Conservation (phyloP, 2,888 invertebrate genomes). For the Papilio elwesi region DNA sequence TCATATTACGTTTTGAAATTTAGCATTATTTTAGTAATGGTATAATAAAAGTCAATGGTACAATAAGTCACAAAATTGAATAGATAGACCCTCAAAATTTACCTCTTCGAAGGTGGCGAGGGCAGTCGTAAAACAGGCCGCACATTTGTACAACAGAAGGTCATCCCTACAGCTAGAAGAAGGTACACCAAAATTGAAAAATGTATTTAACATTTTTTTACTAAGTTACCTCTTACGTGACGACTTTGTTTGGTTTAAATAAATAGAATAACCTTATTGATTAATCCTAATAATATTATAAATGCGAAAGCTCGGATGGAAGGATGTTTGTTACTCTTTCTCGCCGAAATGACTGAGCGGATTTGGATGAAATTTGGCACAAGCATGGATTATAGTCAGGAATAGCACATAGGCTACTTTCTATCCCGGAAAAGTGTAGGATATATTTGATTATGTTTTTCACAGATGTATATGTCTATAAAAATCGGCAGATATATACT, state of each 20-base stretch:
- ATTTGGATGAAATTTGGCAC: too few species aligned
- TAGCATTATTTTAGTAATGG: neutral
- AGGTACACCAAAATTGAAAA: conserved; percentile 68
- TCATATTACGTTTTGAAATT: neutral
- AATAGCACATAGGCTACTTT: too few species aligned
- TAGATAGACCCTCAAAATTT: conserved; percentile 65
- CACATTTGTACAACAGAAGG: conserved; percentile 65
- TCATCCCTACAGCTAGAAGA: conserved; percentile 57
- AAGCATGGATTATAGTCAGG: too few species aligned
- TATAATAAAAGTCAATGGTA: conserved; percentile 32
- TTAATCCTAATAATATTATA: too few species aligned
- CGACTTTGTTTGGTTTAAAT: conserved; percentile 40
- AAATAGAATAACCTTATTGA: neutral
- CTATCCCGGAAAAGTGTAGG: too few species aligned
- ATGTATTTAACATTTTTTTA: conserved; percentile 55
- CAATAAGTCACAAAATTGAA: conserved; percentile 69
- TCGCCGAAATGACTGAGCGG: too few species aligned
- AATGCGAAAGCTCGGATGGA: too few species aligned
- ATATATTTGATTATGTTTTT: too few species aligned
- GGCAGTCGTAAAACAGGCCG: conserved; percentile 69
- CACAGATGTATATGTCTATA: too few species aligned
- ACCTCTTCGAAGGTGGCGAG: conserved; percentile 64
- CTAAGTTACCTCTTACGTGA: conserved; percentile 46
- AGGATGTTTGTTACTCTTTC: too few species aligned
- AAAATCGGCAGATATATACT: too few species aligned